phyloP scores from a whole-genome alignment of 53 echinoderm and acorn worm species.

The Paracentrotus lividus region DNA sequence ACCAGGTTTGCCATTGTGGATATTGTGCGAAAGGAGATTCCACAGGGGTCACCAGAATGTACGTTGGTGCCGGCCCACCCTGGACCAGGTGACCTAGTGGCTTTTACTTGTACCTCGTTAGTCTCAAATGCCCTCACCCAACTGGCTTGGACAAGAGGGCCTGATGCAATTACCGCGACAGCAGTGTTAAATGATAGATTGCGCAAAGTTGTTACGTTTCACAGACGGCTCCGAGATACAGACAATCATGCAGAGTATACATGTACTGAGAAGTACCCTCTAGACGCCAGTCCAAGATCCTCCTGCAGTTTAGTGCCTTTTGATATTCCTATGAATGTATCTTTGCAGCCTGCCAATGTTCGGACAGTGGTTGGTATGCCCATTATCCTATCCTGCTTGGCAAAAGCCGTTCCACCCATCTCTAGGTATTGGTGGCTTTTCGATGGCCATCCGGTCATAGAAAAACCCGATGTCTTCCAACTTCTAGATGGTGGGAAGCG shows the following conservation, averaged over 20 bases:
- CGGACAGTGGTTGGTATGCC: constrained; percentile 71
- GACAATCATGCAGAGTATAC: constrained; percentile 89
- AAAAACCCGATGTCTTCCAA: constrained; percentile 78
- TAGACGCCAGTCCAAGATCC: constrained; percentile 70
- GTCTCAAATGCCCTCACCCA: constrained; percentile 66
- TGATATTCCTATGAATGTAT: constrained; percentile 87
- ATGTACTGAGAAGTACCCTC: constrained; percentile 84
- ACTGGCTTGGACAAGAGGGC: constrained; percentile 75
- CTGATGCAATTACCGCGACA: constrained; percentile 52
- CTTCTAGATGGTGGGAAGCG: constrained; percentile 74
- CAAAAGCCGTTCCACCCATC: constrained; percentile 81
- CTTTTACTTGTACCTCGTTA: constrained; percentile 80
- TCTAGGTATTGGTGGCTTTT: constrained; percentile 82
- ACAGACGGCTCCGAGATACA: constrained; percentile 73
- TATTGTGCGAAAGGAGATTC: constrained; percentile 76
- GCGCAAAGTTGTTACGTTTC: constrained; percentile 73
- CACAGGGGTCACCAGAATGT: constrained; percentile 79
- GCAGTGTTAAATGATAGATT: constrained; percentile 59
- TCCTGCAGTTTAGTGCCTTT: constrained; percentile 84
- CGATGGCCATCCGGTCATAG: constrained; percentile 84
- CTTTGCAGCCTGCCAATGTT: constrained; percentile 64
- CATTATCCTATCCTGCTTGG: constrained; percentile 72
- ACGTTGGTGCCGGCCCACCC: constrained; percentile 82
- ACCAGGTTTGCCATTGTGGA: constrained; percentile 76
- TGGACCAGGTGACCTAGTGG: constrained; percentile 80